Evolutionary conservation across 1,140 invertebrate genomes (phyloP).

Genomic region (Ceratina australensis): DNA sequence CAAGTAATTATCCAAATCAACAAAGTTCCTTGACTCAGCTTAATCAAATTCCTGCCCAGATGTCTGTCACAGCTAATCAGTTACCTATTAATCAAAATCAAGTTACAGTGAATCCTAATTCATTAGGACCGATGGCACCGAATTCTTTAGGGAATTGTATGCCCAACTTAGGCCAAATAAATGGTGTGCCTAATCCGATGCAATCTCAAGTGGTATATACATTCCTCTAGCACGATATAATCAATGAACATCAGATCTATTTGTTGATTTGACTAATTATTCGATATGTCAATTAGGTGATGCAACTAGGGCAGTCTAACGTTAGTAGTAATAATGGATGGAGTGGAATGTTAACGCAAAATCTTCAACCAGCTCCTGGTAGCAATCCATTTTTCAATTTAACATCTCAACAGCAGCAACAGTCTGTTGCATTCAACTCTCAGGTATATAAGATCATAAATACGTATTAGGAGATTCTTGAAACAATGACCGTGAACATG

Average conservation of each 20-base stretch:
- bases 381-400: slow-evolving; percentile 79
- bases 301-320: slow-evolving; percentile 72
- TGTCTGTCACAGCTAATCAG: slow-evolving; percentile 65
- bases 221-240: background rate
- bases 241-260: background rate
- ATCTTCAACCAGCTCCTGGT: slow-evolving; percentile 77
- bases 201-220: slow-evolving; percentile 71
- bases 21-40: slow-evolving; percentile 63
- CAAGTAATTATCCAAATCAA: slow-evolving; percentile 61
- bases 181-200: slow-evolving; percentile 70
- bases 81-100: slow-evolving; percentile 68
- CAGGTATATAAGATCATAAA: slow-evolving; percentile 62
- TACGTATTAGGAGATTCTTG: background rate
- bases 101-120: slow-evolving; percentile 68
- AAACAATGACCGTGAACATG: slow-evolving; percentile 19
- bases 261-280: slow-evolving; percentile 18
- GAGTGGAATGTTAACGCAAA: slow-evolving; percentile 75
- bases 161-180: slow-evolving; percentile 56
- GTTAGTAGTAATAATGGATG: slow-evolving; percentile 74
- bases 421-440: slow-evolving; percentile 57
- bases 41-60: slow-evolving; percentile 63
- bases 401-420: slow-evolving; percentile 62
- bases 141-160: slow-evolving; percentile 64
- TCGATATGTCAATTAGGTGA: slow-evolving; percentile 58
- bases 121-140: slow-evolving; percentile 61